Percentiles rank a stretch among this genome's conserved stretches.
These are phyloP conservation scores for Eurypyga helias DNA, from an alignment of 2,113 vertebrate genomes.

Conservation along the genomic window DNA sequence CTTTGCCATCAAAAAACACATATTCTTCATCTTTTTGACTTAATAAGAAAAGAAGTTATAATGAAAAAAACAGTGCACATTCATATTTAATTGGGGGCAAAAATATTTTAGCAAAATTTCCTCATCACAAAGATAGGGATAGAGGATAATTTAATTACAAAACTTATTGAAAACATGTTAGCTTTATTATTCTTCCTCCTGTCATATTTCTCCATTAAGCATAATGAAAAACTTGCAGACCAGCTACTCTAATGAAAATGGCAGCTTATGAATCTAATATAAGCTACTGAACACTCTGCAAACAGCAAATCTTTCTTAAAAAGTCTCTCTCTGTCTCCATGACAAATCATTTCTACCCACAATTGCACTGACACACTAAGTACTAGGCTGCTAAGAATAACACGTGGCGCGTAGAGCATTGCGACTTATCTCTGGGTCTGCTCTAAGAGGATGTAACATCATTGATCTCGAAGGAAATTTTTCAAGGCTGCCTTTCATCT, in stretches of 20 bases:
- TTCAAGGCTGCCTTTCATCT: neutral
- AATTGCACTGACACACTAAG: neutral
- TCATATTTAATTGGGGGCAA: neutral
- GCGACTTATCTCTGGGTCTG: neutral
- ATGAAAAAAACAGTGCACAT: neutral
- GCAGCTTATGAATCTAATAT: neutral
- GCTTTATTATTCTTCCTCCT: neutral
- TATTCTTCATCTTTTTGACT: neutral
- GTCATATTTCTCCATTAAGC: neutral
- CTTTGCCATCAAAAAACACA: neutral
- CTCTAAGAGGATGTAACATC: neutral
- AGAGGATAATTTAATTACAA: conserved; percentile 15
- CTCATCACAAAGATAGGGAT: neutral
- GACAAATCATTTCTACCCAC: neutral
- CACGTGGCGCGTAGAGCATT: fast-evolving
- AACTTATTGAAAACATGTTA: neutral
- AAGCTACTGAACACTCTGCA: neutral
- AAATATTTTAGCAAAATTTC: neutral
- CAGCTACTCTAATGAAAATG: neutral
- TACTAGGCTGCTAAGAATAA: neutral
- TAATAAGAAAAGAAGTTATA: neutral
- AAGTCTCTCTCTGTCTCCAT: neutral
- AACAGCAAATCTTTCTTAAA: neutral
- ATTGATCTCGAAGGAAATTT: neutral
- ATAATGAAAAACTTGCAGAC: neutral